Evolutionary conservation across 1,140 invertebrate genomes (phyloP).

Genomic region (Drosophila guanche): DNA sequence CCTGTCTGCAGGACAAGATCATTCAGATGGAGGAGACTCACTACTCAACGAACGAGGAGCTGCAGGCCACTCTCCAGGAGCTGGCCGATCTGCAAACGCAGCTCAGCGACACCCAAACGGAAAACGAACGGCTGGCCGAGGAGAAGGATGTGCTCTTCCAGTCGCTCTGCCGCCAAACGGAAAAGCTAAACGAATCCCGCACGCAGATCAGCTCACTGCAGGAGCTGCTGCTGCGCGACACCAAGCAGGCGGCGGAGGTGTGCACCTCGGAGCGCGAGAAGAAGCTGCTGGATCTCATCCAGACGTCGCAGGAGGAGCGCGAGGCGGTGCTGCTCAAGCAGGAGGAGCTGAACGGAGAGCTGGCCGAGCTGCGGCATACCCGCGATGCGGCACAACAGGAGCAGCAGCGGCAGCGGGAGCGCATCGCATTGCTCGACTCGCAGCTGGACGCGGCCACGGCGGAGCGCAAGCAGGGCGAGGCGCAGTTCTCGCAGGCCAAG

Average conservation of each 20-base stretch:
- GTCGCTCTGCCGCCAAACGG: conserved; percentile 95
- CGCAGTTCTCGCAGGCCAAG: conserved; percentile 88
- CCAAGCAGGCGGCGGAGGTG: conserved; percentile 86
- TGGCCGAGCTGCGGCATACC: conserved; percentile 85
- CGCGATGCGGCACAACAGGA: conserved; percentile 85
- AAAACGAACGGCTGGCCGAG: conserved; percentile 93
- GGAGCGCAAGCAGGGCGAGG: conserved; percentile 89
- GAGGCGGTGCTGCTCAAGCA: conserved; percentile 90
- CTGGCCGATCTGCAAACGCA: conserved; percentile 94
- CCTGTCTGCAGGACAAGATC: conserved; percentile 95
- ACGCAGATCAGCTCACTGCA: conserved; percentile 88
- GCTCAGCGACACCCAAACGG: conserved; percentile 92
- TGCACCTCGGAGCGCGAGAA: conserved; percentile 90
- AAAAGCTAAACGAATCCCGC: conserved; percentile 93
- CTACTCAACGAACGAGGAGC: conserved; percentile 95
- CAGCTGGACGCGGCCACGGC: conserved; percentile 88
- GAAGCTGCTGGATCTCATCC: conserved; percentile 93
- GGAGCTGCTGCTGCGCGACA: conserved; percentile 86
- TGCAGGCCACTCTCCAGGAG: conserved; percentile 97
- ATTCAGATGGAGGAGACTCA: conserved; percentile 88
- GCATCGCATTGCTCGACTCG: conserved; percentile 88
- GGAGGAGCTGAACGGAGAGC: conserved; percentile 89
- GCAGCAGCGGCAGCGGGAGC: conserved; percentile 87
- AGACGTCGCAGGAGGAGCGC: conserved; percentile 92
- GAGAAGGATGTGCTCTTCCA: conserved; percentile 95